Conservation (phyloP, 2,113 vertebrate genomes). For the Indicator maculatus region DNA sequence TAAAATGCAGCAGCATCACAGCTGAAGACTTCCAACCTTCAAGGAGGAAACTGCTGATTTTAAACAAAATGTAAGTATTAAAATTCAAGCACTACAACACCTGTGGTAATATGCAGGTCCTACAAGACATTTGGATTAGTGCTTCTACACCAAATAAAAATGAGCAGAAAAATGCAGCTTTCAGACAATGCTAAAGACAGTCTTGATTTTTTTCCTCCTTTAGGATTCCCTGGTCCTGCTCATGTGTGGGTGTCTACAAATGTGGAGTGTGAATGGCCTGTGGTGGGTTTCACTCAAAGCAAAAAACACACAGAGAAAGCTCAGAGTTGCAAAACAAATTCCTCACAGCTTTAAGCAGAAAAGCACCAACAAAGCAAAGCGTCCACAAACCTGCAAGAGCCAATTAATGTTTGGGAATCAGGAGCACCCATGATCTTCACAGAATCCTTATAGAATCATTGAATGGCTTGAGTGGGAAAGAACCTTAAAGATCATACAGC, state of each 20-base stretch:
- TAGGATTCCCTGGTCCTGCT: neutral
- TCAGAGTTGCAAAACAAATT: neutral
- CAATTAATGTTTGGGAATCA: neutral
- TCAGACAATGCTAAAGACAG: neutral
- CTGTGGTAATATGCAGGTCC: neutral
- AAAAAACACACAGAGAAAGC: neutral
- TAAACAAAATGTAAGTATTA: neutral
- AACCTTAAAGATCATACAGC: too few species aligned
- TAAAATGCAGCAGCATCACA: neutral
- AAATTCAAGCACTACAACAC: neutral
- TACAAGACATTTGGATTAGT: neutral
- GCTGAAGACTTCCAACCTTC: neutral
- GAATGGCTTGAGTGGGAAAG: too few species aligned
- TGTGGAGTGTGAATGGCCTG: neutral
- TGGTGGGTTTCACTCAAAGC: neutral
- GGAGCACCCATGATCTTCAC: neutral
- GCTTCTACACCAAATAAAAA: neutral
- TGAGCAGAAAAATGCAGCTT: neutral
- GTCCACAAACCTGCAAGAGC: neutral
- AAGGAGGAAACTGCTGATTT: neutral
- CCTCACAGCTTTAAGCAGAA: neutral
- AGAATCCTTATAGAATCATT: too few species aligned
- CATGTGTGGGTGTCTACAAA: neutral
- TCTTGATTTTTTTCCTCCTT: neutral
- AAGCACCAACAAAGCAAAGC: neutral